Evolutionary conservation across 1,140 invertebrate species (phyloP).

Genomic region (Drosophila orosa): DNA sequence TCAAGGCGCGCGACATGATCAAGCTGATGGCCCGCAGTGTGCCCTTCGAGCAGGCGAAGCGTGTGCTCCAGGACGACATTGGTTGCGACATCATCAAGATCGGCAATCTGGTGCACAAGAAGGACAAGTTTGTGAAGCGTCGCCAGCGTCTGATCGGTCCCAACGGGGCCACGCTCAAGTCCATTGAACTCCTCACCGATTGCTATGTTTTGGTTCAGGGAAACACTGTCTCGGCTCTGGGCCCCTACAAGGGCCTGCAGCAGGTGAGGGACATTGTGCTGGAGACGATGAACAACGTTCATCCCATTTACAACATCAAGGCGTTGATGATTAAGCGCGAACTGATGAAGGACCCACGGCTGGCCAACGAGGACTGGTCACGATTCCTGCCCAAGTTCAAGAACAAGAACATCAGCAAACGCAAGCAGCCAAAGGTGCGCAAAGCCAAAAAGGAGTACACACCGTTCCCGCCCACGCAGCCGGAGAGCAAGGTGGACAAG

Average conservation of each 20-base stretch:
- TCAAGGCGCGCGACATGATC: constrained; percentile 98
- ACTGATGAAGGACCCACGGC: constrained; percentile 94
- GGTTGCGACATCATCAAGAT: constrained; percentile 99
- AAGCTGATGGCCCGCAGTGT: constrained; percentile 98
- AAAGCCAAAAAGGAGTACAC: constrained; percentile 96
- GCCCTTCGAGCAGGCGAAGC: constrained; percentile 96
- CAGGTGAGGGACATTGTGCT: constrained; percentile 96
- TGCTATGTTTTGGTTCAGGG: constrained; percentile 99
- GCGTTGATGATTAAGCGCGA: constrained; percentile 99
- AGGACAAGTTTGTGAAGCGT: constrained; percentile 98
- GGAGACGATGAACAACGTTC: constrained; percentile 99
- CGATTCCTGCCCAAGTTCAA: constrained; percentile 98
- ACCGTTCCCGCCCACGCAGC: constrained; percentile 97
- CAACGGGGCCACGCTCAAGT: constrained; percentile 98
- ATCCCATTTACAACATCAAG: constrained; percentile 99
- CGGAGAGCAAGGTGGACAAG: constrained; percentile 97
- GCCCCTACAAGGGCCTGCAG: constrained; percentile 96
- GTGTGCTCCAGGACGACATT: constrained; percentile 94
- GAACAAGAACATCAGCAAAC: constrained; percentile 94
- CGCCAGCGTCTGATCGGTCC: constrained; percentile 97
- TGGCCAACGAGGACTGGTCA: constrained; percentile 98
- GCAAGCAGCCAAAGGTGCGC: constrained; percentile 93
- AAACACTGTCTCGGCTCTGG: constrained; percentile 98
- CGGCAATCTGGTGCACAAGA: constrained; percentile 94
- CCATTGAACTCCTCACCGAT: constrained; percentile 98